A percentile compares a stretch with the other conserved stretches of the same genome.
Evolutionary conservation across 2,113 vertebrate genomes (phyloP).

Genomic region (Centropus bengalensis): DNA sequence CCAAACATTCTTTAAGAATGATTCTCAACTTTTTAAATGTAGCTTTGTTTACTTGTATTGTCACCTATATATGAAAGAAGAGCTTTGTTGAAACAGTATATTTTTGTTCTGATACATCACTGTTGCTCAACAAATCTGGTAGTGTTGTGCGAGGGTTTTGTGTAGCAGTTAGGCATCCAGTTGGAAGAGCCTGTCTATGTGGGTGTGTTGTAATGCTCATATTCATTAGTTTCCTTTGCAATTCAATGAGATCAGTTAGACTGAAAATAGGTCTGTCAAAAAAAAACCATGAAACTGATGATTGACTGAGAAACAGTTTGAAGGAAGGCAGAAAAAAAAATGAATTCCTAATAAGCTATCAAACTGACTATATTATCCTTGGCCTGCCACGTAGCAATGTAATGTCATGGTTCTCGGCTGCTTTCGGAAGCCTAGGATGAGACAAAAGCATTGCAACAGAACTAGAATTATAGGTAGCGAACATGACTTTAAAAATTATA

Average conservation of each 20-base stretch:
- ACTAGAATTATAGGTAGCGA: background rate
- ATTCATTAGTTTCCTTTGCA: slow-evolving; percentile 79
- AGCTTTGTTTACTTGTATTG: background rate
- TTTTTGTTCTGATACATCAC: background rate
- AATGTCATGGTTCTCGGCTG: background rate
- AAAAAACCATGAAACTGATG: slow-evolving; percentile 54
- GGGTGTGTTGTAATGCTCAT: slow-evolving; percentile 74
- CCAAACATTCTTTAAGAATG: background rate
- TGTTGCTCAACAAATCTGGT: slow-evolving; percentile 20
- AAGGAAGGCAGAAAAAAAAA: background rate
- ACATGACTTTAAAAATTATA: background rate
- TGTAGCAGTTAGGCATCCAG: slow-evolving; percentile 73
- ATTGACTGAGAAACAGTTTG: background rate
- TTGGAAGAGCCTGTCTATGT: slow-evolving; percentile 43
- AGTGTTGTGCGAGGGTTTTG: slow-evolving; percentile 14
- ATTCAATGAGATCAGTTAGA: slow-evolving; percentile 82
- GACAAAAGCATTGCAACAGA: background rate
- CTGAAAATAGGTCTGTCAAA: slow-evolving; percentile 82
- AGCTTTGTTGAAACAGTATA: background rate
- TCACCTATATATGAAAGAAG: background rate
- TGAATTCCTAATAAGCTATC: background rate
- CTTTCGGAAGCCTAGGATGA: background rate
- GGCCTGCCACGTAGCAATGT: background rate
- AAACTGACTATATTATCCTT: background rate
- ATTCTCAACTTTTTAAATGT: background rate